Conservation (phyloP, 2,113 vertebrate genomes). For the Oryzias curvinotus region DNA sequence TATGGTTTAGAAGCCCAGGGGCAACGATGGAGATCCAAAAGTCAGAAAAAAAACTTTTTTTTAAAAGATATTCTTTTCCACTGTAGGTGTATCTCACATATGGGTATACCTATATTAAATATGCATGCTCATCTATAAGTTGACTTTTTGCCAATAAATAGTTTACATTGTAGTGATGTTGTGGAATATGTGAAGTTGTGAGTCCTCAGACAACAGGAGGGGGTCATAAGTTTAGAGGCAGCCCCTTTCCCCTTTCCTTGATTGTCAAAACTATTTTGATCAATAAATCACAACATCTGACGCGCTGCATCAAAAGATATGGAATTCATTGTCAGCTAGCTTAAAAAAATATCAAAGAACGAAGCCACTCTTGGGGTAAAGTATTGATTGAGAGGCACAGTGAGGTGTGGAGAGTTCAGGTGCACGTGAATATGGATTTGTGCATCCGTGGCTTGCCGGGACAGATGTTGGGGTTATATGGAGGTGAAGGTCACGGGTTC, state of each 20-base stretch:
- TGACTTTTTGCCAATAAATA: conserved; percentile 66
- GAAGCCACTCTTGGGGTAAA: conserved; percentile 27
- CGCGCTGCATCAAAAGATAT: conserved; percentile 49
- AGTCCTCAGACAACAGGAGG: conserved; percentile 26
- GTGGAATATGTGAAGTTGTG: conserved; percentile 23
- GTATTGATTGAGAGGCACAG: conserved; percentile 62
- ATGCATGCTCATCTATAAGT: conserved; percentile 73
- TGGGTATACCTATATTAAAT: conserved; percentile 58
- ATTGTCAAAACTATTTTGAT: conserved; percentile 41
- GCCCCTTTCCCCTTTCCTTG: conserved; percentile 9
- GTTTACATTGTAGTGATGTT: conserved; percentile 51
- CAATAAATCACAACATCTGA: conserved; percentile 65
- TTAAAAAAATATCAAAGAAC: conserved; percentile 61
- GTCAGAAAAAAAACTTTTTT: conserved; percentile 33
- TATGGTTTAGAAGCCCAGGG: conserved; percentile 42
- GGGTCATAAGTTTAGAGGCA: conserved; percentile 34
- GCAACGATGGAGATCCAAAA: conserved; percentile 52
- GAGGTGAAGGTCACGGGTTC: conserved; percentile 57
- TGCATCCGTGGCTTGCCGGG: conserved; percentile 36
- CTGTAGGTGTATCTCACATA: conserved; percentile 30
- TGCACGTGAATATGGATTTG: conserved; percentile 40
- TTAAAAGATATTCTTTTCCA: conserved; percentile 12
- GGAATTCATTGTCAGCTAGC: conserved; percentile 31
- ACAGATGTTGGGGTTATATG: conserved; percentile 61
- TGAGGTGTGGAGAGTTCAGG: conserved; percentile 59